Evolutionary conservation across 2,797 vertebrate genomes (phyloP), one percentile per base, ranked within the genome.

Genomic region (Aeoliscus strigatus): DNA sequence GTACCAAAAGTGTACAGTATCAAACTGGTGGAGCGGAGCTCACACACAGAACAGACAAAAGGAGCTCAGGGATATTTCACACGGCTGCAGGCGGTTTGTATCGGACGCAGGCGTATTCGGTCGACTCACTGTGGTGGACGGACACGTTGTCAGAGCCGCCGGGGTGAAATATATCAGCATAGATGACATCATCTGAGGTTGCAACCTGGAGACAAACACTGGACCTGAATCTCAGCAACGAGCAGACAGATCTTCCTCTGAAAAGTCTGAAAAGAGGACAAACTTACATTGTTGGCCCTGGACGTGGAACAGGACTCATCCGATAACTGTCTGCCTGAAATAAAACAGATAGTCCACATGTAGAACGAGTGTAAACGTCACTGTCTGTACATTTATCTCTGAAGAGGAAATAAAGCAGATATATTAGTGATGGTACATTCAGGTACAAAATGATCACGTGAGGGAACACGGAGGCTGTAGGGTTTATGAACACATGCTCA

Each of bases 31-130:
- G n/a, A 13, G 5, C 13, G 27, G 5, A 38, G 14, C 29, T 8
- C 18, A 27, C 1, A 42, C 4, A 47, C 10, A 33, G 12, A 32
- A 5, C n/a, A 26, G 25, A 9, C 4, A 39, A 17, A 27, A 12
- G 6, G 33, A 3, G 11, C 8, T 14, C 4, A 14, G 7, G 7
- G 14, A 4, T 13, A 30, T 35, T 8, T 7, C 10, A 12, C 26
- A 8, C 14, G 5, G 7, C 3, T 4, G 17, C 15, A 11, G 33
- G 12, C 14, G 44, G 59, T 21, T 36, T 25, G 9, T 44, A 46
- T 21, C 6, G 47, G 12, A 86, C 7, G 23, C 40, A 26, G 16
- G 77, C 62, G 1, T 82, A 73, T 28, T 78, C 72, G 6, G 77
- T 81, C 31, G 51, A 8, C 1, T 75, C 29, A 0, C 10, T 11